Evolutionary conservation across 2,888 invertebrate species (phyloP), one percentile per base, ranked within the genome.

Genomic region (Trachelus troglodyta): DNA sequence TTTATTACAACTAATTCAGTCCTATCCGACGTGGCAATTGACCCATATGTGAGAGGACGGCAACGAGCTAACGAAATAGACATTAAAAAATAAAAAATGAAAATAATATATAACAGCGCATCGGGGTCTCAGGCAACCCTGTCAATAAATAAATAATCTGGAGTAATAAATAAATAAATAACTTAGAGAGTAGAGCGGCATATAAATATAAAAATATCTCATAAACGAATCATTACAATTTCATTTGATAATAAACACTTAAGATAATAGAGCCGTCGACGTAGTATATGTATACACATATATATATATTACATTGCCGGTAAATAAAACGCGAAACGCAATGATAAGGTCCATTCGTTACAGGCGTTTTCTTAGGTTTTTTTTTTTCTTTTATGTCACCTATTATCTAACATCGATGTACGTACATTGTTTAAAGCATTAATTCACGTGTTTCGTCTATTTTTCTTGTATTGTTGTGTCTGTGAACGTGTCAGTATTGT

Each of bases 351-450:
- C 35, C 15, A 37, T n/a, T 74, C 37, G 74, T 35, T 56, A 74
- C 74, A 35, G 74, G 74, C 74, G 74, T 74, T 37, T 35, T 37
- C 23, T 56, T 40, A 15, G 37, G 15, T 56, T 31, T 37, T 33
- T 76, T 79, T 82, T 78, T 35, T 33, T 76, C 78, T 82, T 78
- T 79, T 79, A 74, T 79, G 23, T 76, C 77, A 56, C 56, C 82
- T 85, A 84, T 68, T 35, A 79, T 83, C 80, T 83, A 86, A 85
- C 80, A 84, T 85, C 82, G 82, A 86, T 81, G 79, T 83, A 84
- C 80, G 81, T 80, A 81, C 79, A 86, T 85, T 80, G 82, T 83
- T 80, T 71, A 81, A 87, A 87, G 83, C 81, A 78, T 84, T 81
- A 76, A 77, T 73, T 80, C 75, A 56, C 56, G 56, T 56, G 76